Evolutionary conservation across 2,797 vertebrate genomes (phyloP), one percentile per base, ranked within the genome.

Genomic region (Sarcoramphus papa): DNA sequence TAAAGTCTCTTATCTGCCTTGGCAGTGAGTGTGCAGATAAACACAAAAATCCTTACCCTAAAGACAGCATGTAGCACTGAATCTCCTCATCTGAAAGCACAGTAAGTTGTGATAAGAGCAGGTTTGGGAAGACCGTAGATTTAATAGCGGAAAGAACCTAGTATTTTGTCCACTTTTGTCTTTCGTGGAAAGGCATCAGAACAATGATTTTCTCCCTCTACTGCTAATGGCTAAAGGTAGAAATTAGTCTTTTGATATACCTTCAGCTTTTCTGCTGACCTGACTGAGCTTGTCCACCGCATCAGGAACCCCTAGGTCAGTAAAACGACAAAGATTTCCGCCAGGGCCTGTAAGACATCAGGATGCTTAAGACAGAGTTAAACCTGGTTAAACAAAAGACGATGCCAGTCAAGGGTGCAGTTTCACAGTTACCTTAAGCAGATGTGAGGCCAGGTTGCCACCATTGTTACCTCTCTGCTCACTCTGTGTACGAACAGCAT

Each of bases 1-100:
- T 88, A 88, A 89, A 91, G 60, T 86, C 93, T 59, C 76, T 91
- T 94, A 94, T 92, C 94, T 95, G 73, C 12, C 63, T 73, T 50
- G n/a, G 89, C 87, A 93, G 70, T 40, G 47, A 95, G 67, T 0
- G 2, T 86, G 62, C 82, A 88, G 87, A 94, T 90, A 93, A 96
- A 94, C 85, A 88, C 79, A 67, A 76, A 95, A 81, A 79, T 65
- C 81, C 59, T 62, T 77, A 88, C 68, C 59, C 76, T 28, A 64
- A 88, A 93, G 79, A 91, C 18, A 33, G 81, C 48, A 25, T n/a
- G 57, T 69, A 91, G 81, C 78, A 63, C 64, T n/a, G 75, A 87
- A 77, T 74, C 48, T 68, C 25, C 31, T 86, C 7, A 2, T 72
- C 78, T 75, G 63, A 92, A 93, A 88, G 51, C 76, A 82, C 56